Evolutionary conservation across 2,888 invertebrate genomes (phyloP).

Genomic region (Syritta pipiens): DNA sequence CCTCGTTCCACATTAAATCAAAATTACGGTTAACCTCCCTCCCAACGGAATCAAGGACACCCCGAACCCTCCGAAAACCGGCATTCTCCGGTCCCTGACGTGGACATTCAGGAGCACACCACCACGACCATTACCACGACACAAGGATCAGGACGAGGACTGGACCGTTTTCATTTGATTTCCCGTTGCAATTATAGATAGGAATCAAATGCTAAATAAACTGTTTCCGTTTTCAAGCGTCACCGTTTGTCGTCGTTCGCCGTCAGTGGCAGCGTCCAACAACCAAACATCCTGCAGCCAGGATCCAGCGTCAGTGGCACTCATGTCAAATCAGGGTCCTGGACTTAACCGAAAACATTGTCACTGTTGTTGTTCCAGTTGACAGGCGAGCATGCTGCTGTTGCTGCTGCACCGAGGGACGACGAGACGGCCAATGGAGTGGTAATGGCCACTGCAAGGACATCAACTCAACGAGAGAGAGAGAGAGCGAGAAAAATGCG

Average conservation of each 20-base stretch:
- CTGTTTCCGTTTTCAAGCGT: slow-evolving; percentile 66
- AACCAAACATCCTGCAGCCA: too few species aligned
- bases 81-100: background rate
- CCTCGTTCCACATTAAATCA: slow-evolving; percentile 49
- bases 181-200: slow-evolving; percentile 70
- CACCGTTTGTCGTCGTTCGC: slow-evolving; percentile 12
- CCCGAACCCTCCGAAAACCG: slow-evolving; percentile 1
- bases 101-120: too few species aligned
- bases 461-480: slow-evolving; percentile 38
- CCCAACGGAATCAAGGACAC: slow-evolving; percentile 42
- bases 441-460: slow-evolving; percentile 58
- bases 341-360: slow-evolving; percentile 65
- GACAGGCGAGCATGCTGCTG: slow-evolving; percentile 58
- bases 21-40: slow-evolving; percentile 64
- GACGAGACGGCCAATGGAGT: slow-evolving; percentile 36
- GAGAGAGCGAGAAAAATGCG: slow-evolving; percentile 17
- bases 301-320: slow-evolving; percentile 35
- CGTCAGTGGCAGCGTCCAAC: background rate
- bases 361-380: slow-evolving; percentile 66
- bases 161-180: slow-evolving; percentile 68
- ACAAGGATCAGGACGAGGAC: background rate
- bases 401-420: slow-evolving; percentile 6
- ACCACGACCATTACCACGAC: too few species aligned
- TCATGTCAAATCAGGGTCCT: slow-evolving; percentile 59
- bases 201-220: slow-evolving; percentile 70